Evolutionary conservation across 1,140 invertebrate species (phyloP), one percentile per base, ranked within the genome.

Genomic region (Geopemphigus sp.): DNA sequence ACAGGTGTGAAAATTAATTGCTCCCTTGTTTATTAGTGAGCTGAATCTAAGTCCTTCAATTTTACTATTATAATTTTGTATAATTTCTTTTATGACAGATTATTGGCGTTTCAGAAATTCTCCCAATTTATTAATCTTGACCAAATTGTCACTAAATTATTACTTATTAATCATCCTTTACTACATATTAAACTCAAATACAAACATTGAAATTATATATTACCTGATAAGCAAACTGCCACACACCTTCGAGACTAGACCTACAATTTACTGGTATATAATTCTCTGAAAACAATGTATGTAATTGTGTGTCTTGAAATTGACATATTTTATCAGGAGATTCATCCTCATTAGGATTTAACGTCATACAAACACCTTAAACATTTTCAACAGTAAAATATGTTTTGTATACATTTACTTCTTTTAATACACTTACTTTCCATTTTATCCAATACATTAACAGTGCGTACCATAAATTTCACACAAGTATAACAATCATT

Each of bases 171-270:
- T 39, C 32, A 39, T 39, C 32, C 32, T 39, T 39, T 39, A 39
- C 32, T 39, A 39, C 32, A 39, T 39, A 39, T 8, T n/a, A 39
- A 39, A 3, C 8, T 39, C 3, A 39, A 39, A 39, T 8, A 39
- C 32, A 39, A 57, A 22, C 12, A 15, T 83, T 80, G 81, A 83
- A 3, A 82, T 47, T 47, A 32, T n/a, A n/a, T 82, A 81, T 84
- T 85, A 89, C 90, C 85, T 96, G 94, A 87, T 97, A 97, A 22
- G 93, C 92, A 89, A 97, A 97, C 84, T 95, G 93, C 94, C 94
- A 97, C 5, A 96, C 94, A 81, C 95, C 95, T 89, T 97, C 95
- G 26, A 97, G 86, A 64, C 94, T 95, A 4, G 95, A 96, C 81
- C 95, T 88, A 83, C 95, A 97, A 87, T 97, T 97, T 6, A 96